Conservation (phyloP, 2,888 invertebrate species). For the Lasioglossum figueresi region DNA sequence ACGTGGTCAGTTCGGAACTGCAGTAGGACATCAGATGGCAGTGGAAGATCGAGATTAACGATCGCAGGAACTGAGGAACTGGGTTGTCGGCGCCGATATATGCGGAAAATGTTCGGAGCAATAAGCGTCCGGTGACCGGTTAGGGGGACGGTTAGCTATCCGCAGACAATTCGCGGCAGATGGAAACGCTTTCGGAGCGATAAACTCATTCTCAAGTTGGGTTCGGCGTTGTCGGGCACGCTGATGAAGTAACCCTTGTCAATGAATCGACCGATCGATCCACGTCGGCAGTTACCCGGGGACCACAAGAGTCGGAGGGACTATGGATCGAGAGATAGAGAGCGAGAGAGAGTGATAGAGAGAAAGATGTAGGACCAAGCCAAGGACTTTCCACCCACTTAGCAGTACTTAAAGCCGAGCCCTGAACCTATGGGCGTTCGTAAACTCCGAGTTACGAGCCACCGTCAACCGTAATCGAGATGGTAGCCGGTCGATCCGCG, state of each 20-base stretch:
- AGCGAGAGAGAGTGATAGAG: too few species aligned
- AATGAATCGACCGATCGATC: constrained; percentile 26
- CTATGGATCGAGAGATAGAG: not conserved
- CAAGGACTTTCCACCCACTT: constrained; percentile 45
- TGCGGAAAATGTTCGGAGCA: constrained; percentile 3
- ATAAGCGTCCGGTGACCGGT: not conserved
- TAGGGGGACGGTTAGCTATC: not conserved
- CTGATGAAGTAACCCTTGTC: constrained; percentile 4
- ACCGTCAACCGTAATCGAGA: not conserved
- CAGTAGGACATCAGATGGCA: not conserved
- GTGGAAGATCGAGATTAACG: not conserved
- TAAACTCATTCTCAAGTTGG: constrained; percentile 1
- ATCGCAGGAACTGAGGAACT: not conserved
- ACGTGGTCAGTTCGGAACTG: not conserved
- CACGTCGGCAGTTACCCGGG: not conserved
- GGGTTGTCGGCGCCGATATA: not conserved
- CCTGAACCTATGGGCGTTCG: not conserved
- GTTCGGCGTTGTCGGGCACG: not conserved
- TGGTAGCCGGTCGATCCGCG: not conserved
- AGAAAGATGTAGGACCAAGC: not conserved
- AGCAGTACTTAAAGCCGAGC: constrained; percentile 24
- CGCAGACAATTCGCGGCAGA: constrained; percentile 13
- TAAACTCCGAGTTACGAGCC: constrained; percentile 28
- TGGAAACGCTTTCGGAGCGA: constrained; percentile 5
- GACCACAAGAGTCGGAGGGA: not conserved